Evolutionary conservation across 37 sponge, comb jelly and placozoan species (phyloP).

Genomic region (Sycon ciliatum): DNA sequence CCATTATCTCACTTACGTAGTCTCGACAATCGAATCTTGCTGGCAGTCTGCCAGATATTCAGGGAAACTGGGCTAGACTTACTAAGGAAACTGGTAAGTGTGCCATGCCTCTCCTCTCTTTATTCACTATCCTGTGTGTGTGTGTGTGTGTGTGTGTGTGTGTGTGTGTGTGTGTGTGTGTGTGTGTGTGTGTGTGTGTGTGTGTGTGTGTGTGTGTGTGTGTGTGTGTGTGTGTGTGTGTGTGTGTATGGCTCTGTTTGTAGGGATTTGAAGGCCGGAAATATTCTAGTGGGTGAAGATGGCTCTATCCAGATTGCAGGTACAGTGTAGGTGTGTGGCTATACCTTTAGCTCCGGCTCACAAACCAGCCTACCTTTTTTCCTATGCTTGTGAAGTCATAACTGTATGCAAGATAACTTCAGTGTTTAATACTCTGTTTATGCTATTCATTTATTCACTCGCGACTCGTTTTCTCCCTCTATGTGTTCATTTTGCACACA

Average conservation of each 20-base stretch:
- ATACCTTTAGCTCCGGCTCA: not conserved
- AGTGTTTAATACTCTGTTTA: not conserved
- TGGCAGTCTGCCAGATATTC: no score
- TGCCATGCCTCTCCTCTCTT: not conserved
- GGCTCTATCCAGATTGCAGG: slow-evolving; percentile 80
- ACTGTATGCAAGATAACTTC: not conserved
- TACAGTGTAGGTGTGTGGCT: no score
- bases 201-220: slow-evolving; percentile 18
- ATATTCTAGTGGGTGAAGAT: slow-evolving; percentile 81
- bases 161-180: slow-evolving; percentile 18
- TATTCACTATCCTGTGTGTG: not conserved
- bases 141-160: slow-evolving; percentile 27
- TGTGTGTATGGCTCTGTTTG: slow-evolving; percentile 13
- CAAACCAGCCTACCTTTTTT: not conserved
- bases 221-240: slow-evolving; percentile 25
- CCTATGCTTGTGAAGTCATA: slow-evolving; percentile 2
- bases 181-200: slow-evolving; percentile 25
- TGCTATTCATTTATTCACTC: not conserved
- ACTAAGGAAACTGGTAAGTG: no score
- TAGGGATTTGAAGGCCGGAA: slow-evolving; percentile 89
- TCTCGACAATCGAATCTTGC: no score
- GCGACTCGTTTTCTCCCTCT: not conserved
- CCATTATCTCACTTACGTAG: no score
- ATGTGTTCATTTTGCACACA: not conserved
- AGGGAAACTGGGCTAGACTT: no score